These are phyloP conservation scores for Heloderma charlesbogerti DNA, from an alignment of 2,113 vertebrate species.

Conservation along the genomic window DNA sequence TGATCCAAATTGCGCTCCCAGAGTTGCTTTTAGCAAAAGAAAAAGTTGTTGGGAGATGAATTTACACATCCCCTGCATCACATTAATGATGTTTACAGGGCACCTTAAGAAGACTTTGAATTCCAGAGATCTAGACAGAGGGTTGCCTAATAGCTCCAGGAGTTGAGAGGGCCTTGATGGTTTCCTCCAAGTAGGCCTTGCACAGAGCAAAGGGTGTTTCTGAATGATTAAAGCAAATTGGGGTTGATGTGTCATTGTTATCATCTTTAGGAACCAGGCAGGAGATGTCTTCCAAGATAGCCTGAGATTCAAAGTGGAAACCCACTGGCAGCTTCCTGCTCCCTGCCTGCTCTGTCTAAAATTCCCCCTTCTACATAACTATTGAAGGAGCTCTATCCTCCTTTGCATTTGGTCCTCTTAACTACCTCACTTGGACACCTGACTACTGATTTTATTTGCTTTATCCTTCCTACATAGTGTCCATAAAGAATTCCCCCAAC, in stretches of 20 bases:
- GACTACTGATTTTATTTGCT: slow-evolving; percentile 10
- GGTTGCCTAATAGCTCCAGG: neutral
- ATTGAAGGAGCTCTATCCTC: neutral
- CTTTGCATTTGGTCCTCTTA: neutral
- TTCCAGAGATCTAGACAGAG: neutral
- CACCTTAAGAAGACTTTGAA: neutral
- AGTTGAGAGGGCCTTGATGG: neutral
- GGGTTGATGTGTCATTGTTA: neutral
- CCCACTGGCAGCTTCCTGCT: too few species aligned
- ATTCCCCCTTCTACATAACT: neutral
- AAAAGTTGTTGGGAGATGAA: neutral
- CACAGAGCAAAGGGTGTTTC: neutral
- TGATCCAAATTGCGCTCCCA: neutral
- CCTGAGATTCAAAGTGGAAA: neutral
- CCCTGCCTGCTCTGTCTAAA: neutral
- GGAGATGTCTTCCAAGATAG: neutral
- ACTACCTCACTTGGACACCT: neutral
- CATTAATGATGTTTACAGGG: neutral
- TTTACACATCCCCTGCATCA: neutral
- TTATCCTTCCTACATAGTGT: neutral
- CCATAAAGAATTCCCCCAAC: slow-evolving; percentile 46
- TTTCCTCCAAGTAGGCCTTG: neutral
- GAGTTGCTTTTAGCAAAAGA: neutral
- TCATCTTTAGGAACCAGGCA: neutral
- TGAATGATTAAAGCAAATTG: neutral